phyloP scores from a whole-genome alignment of 2,113 vertebrate species.

The Camarhynchus parvulus region DNA sequence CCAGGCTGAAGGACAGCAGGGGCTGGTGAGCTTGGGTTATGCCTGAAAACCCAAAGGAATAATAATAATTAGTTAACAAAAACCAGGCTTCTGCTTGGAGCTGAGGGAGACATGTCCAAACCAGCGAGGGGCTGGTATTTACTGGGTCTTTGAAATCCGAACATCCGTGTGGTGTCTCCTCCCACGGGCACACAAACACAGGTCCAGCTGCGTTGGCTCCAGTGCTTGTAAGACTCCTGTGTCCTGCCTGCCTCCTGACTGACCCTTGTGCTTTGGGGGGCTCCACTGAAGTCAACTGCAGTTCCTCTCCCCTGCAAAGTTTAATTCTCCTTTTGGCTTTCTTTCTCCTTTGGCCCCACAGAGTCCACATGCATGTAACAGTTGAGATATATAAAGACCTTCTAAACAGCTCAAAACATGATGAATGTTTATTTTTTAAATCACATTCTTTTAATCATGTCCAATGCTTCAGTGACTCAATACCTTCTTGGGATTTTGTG shows the following conservation, averaged over 20 bases:
- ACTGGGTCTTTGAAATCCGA: background rate
- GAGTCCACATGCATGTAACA: background rate
- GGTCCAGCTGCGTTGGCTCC: accelerated
- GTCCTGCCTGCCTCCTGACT: background rate
- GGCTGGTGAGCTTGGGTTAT: background rate
- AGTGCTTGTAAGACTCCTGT: background rate
- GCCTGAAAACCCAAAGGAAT: background rate
- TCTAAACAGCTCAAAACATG: background rate
- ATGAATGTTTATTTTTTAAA: background rate
- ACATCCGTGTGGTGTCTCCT: background rate
- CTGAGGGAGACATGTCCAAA: background rate
- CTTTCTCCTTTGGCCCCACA: background rate
- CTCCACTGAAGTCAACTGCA: background rate
- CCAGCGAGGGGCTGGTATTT: background rate
- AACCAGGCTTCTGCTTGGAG: background rate
- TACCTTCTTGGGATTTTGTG: background rate
- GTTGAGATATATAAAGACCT: background rate
- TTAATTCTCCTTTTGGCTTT: background rate
- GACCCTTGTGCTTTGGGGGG: background rate
- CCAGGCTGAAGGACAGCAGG: background rate
- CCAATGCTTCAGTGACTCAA: background rate
- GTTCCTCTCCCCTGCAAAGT: background rate
- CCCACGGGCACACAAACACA: accelerated
- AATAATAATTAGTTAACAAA: background rate
- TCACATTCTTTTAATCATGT: background rate